phyloP scores from a whole-genome alignment of 2,888 invertebrate genomes.

The Eupithecia centaureata region DNA sequence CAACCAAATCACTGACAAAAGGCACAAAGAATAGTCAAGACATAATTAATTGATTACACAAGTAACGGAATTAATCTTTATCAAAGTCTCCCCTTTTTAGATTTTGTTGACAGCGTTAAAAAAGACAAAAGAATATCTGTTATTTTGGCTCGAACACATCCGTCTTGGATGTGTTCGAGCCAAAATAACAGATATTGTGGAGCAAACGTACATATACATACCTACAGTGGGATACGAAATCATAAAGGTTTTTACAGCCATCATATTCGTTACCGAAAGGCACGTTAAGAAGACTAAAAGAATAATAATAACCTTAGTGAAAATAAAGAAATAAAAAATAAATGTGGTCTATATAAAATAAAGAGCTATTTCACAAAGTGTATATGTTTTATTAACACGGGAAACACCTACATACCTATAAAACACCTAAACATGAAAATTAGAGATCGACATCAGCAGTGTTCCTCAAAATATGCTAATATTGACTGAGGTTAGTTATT shows the following conservation, averaged over 20 bases:
- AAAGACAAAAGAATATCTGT: neutral
- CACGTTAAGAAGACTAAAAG: too few species aligned
- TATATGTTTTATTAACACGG: neutral
- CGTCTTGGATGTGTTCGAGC: neutral
- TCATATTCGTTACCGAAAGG: neutral
- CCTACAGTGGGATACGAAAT: neutral
- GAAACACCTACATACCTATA: neutral
- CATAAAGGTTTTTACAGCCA: neutral
- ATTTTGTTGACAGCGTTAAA: neutral
- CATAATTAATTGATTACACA: too few species aligned
- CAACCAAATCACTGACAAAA: too few species aligned
- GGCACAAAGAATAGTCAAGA: too few species aligned
- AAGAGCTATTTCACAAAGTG: neutral
- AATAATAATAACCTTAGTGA: neutral
- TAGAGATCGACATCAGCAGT: too few species aligned
- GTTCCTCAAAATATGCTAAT: too few species aligned
- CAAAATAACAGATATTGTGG: neutral
- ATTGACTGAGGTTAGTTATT: too few species aligned
- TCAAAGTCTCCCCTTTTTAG: too few species aligned
- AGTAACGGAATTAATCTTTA: too few species aligned
- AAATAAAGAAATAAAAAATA: neutral
- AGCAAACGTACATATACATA: neutral
- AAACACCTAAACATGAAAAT: neutral
- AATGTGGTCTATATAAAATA: too few species aligned
- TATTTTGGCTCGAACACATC: too few species aligned